Evolutionary conservation across 2,113 vertebrate species (phyloP), one percentile per base, ranked within the genome.

Genomic region (Colius striatus): DNA sequence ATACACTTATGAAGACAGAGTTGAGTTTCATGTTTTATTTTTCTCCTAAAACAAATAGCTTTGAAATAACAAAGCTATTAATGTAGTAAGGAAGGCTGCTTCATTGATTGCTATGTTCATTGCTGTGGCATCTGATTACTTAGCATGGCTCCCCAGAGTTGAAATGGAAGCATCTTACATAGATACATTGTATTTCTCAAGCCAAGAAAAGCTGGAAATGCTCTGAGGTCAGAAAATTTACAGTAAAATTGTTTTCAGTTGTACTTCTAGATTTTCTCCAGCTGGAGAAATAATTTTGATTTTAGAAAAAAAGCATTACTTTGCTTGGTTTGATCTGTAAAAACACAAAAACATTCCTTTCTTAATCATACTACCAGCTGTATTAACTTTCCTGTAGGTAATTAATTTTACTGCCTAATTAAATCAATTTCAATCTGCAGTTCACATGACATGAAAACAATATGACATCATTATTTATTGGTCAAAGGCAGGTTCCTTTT

Each of bases 381-480:
- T 1, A 55, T 55, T 77, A 38, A 54, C 70, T 84, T 68, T 82
- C 47, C 41, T 51, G 19, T 34, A 72, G 19, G 45, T 54, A 73
- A 94, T 73, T 73, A 79, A 76, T 78, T 91, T 84, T 75, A 87
- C 10, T 54, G 62, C 22, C 36, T 45, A 92, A 87, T 90, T 74
- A 85, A 77, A 76, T 62, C 2, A 16, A 26, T 73, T 79, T 65
- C 41, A 70, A 80, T 43, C 60, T 58, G 18, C 26, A 82, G 41
- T 41, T 77, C 36, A 60, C 9, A n/a, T 5, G 55, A 43, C 3
- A 9, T 4, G 6, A 85, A 85, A 89, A 62, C 34, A 95, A 13
- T 45, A 67, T 53, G 43, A 76, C 83, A 70, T 32, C 30, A 55
- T 62, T 58, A 80, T 27, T 90, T 58, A 61, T 22, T 76, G 50